Conservation (phyloP, 1,140 invertebrate genomes). For the Onthophagus taurus region DNA sequence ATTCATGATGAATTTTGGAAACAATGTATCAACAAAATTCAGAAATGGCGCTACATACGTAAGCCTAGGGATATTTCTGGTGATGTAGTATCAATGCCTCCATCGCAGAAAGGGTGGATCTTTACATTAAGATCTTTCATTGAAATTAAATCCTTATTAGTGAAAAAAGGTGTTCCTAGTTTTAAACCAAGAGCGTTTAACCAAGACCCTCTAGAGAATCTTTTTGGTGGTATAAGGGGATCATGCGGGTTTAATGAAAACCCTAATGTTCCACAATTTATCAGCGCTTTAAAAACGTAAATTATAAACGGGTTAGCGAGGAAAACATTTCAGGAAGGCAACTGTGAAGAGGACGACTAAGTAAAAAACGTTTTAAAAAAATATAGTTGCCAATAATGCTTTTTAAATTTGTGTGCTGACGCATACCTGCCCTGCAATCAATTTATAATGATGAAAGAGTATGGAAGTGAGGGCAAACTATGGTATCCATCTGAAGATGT, state of each 20-base stretch:
- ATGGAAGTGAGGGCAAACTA: too few relatives aligned
- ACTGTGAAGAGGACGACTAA: constrained; percentile 18
- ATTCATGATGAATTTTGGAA: too few relatives aligned
- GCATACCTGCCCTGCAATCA: too few relatives aligned
- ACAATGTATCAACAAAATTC: too few relatives aligned
- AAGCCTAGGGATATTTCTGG: too few relatives aligned
- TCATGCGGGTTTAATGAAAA: constrained; percentile 16
- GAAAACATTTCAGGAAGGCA: constrained; percentile 3
- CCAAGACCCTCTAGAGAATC: constrained; percentile 17
- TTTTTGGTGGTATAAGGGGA: constrained; percentile 15
- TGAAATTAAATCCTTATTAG: constrained; percentile 10
- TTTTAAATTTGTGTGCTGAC: too few relatives aligned
- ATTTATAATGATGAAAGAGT: too few relatives aligned
- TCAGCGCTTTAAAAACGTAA: constrained; percentile 17
- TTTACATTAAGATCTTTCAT: constrained; percentile 12
- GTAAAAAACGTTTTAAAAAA: too few relatives aligned
- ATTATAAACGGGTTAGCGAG: constrained; percentile 17
- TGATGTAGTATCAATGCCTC: too few relatives aligned
- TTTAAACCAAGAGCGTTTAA: constrained; percentile 12
- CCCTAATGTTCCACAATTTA: constrained; percentile 18
- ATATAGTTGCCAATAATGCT: too few relatives aligned
- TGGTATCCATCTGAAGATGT: too few relatives aligned
- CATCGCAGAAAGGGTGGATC: constrained; percentile 14
- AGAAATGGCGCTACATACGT: too few relatives aligned
- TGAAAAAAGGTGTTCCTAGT: neutral